Conservation (phyloP, 2,888 invertebrate species). For the Pimpla rufipes region DNA sequence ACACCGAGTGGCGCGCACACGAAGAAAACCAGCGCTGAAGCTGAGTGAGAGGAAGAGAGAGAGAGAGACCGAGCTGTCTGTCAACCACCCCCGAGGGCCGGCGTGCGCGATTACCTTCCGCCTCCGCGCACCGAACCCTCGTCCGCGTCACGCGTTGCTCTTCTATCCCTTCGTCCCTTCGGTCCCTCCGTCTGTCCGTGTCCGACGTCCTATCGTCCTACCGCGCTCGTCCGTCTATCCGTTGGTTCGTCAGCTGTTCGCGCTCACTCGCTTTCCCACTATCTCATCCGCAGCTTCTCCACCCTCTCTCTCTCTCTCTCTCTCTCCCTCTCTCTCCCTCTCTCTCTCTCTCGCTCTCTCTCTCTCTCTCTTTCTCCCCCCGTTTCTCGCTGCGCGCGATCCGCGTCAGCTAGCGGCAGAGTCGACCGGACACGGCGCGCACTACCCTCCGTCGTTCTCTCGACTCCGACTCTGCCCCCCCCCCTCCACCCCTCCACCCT, state of each 20-base stretch:
- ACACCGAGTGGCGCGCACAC: conserved; percentile 8
- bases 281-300: conserved; percentile 37
- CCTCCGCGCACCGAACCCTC: conserved; percentile 87
- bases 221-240: conserved; percentile 68
- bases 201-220: conserved; percentile 71
- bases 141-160: conserved; percentile 70
- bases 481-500: conserved; percentile 57
- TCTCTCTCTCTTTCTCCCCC: conserved; percentile 31
- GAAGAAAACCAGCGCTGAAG: neutral
- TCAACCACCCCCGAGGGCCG: conserved; percentile 67
- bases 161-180: conserved; percentile 69
- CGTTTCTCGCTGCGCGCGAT: conserved; percentile 20
- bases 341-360: conserved; percentile 65
- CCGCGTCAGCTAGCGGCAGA: conserved; percentile 13
- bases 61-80: conserved; percentile 67
- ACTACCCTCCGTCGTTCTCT: conserved; percentile 56
- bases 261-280: conserved; percentile 70
- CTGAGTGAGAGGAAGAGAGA: conserved; percentile 26
- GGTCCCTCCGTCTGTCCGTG: conserved; percentile 73
- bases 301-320: conserved; percentile 25
- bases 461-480: conserved; percentile 60
- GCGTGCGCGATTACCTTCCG: conserved; percentile 87
- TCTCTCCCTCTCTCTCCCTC: conserved; percentile 29
- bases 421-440: conserved; percentile 17
- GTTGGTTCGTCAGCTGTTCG: conserved; percentile 79